phyloP scores from a whole-genome alignment of 2,113 vertebrate species.

The Alligator sinensis region DNA sequence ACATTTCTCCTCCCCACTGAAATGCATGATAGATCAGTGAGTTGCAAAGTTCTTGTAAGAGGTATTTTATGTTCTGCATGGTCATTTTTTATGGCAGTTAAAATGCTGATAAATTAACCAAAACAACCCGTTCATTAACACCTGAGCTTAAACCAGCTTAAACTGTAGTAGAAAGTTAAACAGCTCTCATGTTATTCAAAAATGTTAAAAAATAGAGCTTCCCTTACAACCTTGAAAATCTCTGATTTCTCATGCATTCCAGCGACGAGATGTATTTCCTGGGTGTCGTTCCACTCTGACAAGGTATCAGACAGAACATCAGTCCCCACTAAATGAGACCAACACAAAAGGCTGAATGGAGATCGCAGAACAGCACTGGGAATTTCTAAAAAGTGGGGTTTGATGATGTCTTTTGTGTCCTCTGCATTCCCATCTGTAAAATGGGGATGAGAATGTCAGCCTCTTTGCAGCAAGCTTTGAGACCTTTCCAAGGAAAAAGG shows the following conservation, averaged over 20 bases:
- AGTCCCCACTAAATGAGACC: not conserved
- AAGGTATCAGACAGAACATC: not conserved
- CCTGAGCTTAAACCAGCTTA: conserved; percentile 25
- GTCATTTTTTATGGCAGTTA: conserved; percentile 53
- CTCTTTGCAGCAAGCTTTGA: not conserved
- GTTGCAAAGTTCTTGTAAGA: not conserved
- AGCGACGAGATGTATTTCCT: not conserved
- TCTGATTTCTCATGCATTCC: not conserved
- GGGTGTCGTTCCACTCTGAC: not conserved
- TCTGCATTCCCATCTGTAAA: not conserved
- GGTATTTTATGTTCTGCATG: conserved; percentile 32
- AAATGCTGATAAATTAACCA: conserved; percentile 38
- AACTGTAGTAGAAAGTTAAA: conserved; percentile 15
- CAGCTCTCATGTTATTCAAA: conserved; percentile 31
- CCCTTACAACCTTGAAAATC: not conserved
- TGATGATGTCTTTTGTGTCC: not conserved
- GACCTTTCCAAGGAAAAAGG: not conserved
- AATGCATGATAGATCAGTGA: not conserved
- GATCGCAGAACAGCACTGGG: not conserved
- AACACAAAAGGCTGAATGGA: not conserved
- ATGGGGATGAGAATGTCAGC: not conserved
- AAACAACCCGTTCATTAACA: not conserved
- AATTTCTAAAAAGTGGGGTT: not conserved
- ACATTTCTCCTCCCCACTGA: not conserved
- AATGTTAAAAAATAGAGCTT: not conserved